Evolutionary conservation across 2,888 invertebrate species (phyloP).

Genomic region (Zonitis immaculata): DNA sequence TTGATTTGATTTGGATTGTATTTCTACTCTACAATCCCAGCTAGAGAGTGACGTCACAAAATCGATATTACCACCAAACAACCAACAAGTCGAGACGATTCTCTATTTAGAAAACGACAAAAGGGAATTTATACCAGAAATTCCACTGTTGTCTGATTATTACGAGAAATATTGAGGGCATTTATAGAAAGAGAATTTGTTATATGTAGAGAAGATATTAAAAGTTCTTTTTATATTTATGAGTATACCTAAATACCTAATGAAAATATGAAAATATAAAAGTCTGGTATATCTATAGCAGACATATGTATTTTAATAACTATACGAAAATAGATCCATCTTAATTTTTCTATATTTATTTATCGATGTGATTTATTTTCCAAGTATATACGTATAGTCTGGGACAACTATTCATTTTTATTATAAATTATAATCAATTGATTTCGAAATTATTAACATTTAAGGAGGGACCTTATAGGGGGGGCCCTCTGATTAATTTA

Average conservation of each 20-base stretch:
- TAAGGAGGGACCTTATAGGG: too few relatives aligned
- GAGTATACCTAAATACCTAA: too few relatives aligned
- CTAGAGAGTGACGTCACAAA: constrained; percentile 18
- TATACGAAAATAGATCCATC: neutral
- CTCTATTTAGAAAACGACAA: neutral
- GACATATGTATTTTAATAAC: neutral
- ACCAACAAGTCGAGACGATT: constrained; percentile 16
- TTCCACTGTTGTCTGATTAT: constrained; percentile 9
- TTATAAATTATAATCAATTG: too few relatives aligned
- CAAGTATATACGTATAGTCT: too few relatives aligned
- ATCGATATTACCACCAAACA: constrained; percentile 15
- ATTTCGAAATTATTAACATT: constrained; percentile 20
- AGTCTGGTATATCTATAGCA: too few relatives aligned
- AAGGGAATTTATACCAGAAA: neutral
- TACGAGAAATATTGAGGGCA: constrained; percentile 14
- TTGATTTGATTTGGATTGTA: too few relatives aligned
- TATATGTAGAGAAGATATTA: too few relatives aligned
- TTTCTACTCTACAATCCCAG: constrained; percentile 3
- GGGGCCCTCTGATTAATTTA: constrained; percentile 38
- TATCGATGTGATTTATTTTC: too few relatives aligned
- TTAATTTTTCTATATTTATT: too few relatives aligned
- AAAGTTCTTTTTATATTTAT: too few relatives aligned
- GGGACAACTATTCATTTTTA: too few relatives aligned
- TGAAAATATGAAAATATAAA: too few relatives aligned
- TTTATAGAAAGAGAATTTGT: constrained; percentile 11